Conservation (phyloP, 1,140 invertebrate genomes). For the Diploscapter pachys region DNA sequence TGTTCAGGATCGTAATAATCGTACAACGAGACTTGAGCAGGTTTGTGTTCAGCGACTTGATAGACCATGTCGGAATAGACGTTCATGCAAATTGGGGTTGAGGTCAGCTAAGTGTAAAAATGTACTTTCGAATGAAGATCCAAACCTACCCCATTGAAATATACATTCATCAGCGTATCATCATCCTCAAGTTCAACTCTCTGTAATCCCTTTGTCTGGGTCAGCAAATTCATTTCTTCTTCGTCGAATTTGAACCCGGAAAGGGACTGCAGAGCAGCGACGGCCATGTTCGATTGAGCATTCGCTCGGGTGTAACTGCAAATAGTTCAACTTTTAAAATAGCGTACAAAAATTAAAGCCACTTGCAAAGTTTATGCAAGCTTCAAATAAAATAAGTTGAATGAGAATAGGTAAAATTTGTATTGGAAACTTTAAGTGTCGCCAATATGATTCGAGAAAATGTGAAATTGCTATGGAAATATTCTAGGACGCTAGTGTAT, state of each 20-base stretch:
- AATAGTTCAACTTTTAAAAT: background rate
- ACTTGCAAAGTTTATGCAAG: too few relatives aligned
- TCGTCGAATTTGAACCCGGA: constrained; percentile 43
- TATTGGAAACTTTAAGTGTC: too few relatives aligned
- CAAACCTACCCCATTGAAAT: constrained; percentile 52
- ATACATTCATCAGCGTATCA: constrained; percentile 56
- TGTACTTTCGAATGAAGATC: background rate
- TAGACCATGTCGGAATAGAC: constrained; percentile 78
- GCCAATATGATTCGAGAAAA: too few relatives aligned
- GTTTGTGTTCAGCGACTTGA: constrained; percentile 79
- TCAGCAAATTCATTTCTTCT: constrained; percentile 44
- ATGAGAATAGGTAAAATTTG: too few relatives aligned
- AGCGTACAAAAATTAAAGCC: background rate
- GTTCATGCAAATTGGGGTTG: constrained; percentile 75
- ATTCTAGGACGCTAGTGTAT: too few relatives aligned
- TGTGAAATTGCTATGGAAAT: too few relatives aligned
- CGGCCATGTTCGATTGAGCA: constrained; percentile 56
- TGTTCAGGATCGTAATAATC: constrained; percentile 87
- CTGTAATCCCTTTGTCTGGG: constrained; percentile 51
- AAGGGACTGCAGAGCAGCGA: constrained; percentile 47
- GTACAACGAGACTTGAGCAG: constrained; percentile 78
- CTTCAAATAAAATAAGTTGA: background rate
- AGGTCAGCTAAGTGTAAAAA: constrained; percentile 66
- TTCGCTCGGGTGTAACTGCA: constrained; percentile 51
- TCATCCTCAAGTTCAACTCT: constrained; percentile 56